Percentiles rank a stretch among this genome's conserved stretches.
These are phyloP conservation scores for Phaethornis superciliosus DNA, from an alignment of 2,113 vertebrate genomes.

Conservation along the genomic window DNA sequence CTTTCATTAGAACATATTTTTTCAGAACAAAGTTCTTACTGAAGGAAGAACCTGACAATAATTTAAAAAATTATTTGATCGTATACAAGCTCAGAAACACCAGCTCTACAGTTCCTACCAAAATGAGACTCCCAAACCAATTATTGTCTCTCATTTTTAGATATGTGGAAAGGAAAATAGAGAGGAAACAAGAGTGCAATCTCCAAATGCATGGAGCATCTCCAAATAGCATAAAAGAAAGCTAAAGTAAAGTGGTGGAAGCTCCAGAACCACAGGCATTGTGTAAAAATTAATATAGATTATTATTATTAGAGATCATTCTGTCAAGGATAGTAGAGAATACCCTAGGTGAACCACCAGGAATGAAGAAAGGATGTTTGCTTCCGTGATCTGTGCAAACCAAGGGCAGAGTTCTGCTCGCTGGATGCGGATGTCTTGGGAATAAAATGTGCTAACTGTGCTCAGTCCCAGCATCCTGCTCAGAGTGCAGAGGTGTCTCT, in stretches of 20 bases:
- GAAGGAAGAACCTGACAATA: background rate
- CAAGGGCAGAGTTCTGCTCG: slow-evolving; percentile 1
- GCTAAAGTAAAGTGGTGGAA: background rate
- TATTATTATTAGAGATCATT: background rate
- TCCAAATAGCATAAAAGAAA: background rate
- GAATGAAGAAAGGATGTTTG: background rate
- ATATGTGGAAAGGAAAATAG: background rate
- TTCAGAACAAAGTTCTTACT: background rate
- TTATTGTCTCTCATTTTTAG: background rate
- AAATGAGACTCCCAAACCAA: background rate
- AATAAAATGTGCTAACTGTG: slow-evolving; percentile 43
- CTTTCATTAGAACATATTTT: background rate
- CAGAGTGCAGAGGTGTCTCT: slow-evolving; percentile 55
- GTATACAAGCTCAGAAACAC: background rate
- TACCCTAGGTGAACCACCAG: background rate
- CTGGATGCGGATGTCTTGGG: slow-evolving; percentile 26
- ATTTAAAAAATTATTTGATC: background rate
- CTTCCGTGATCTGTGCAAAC: background rate
- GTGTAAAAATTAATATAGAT: background rate
- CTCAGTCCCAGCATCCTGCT: slow-evolving; percentile 56
- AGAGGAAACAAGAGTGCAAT: background rate
- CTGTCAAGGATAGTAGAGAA: background rate
- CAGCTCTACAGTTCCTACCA: background rate
- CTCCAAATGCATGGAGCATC: background rate
- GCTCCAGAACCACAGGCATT: background rate